Base-by-base conservation (phyloP, 2,888 invertebrate species). In the Spodoptera littoralis region DNA sequence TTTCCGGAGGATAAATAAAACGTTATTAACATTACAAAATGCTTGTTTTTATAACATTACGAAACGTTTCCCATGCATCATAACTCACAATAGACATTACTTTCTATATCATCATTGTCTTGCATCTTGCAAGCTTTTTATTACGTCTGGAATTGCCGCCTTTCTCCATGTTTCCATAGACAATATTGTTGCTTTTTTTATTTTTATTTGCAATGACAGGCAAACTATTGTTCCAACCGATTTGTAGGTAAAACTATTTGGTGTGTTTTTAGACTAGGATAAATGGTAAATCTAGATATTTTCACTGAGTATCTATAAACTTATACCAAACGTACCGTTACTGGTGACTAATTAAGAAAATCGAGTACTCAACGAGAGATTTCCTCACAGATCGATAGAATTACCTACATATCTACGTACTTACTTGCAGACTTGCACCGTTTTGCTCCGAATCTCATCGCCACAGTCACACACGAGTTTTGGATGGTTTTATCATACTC, bases 31-130 rank as follows among this genome's bases (percentile, higher is more conserved):
- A 62, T 56, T 70, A 76, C 73, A 76, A 80, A 82, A 72, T 65
- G 63, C 61, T 69, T 49, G 57, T 59, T 58, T 60, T 77, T 70
- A 50, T 69, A 57, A 56, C 63, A 70, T 83, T 79, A 84, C 70
- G 82, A 80, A 80, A 77, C 63, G 44, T 54, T 84, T 84, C 84
- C 78, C 86, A 84, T 71, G 75, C 70, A 65, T 65, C 80, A 78
- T 84, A 80, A 66, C 72, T 72, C 78, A 84, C 84, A 76, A 81
- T 79, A 68, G 75, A 76, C 64, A 73, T 64, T 76, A 80, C 81
- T 79, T 82, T 79, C 79, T 76, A 77, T 70, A 77, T 70, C 63
- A 50, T 55, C 75, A 76, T 80, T 79, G 80, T 74, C 55, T 74
- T 9, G 36, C 36, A 36, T 9, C 36, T 60, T 41, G 41, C 6